These are phyloP conservation scores for Drosophila gaucha DNA, from an alignment of 2,888 invertebrate species.

Conservation along the genomic window DNA sequence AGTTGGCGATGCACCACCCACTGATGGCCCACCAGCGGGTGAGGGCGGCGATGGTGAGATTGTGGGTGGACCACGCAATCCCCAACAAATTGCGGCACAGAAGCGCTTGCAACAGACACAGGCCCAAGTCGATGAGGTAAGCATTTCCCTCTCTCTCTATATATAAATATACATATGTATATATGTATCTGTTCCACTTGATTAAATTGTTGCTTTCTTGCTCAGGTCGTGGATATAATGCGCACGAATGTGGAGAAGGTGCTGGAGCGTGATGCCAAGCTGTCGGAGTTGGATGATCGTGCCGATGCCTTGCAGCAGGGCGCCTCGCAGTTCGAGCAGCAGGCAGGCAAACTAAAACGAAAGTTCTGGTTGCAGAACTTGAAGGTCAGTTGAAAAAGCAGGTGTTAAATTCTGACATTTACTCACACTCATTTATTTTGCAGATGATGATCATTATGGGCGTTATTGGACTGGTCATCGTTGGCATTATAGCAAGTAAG, in stretches of 20 bases:
- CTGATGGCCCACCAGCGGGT: conserved; percentile 88
- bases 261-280: conserved; percentile 96
- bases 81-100: conserved; percentile 93
- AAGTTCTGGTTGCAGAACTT: conserved; percentile 99
- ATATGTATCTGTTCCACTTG: neutral
- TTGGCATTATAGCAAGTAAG: conserved; percentile 96
- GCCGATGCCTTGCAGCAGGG: conserved; percentile 97
- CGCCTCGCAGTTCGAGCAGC: conserved; percentile 98
- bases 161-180: neutral
- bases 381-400: conserved; percentile 87
- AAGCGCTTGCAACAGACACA: conserved; percentile 93
- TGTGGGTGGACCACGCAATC: conserved; percentile 94
- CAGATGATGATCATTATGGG: conserved; percentile 97
- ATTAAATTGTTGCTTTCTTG: neutral
- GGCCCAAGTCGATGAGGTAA: conserved; percentile 92
- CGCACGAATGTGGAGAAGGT: conserved; percentile 98
- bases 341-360: conserved; percentile 97
- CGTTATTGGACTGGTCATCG: conserved; percentile 91
- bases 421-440: conserved; percentile 43
- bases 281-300: conserved; percentile 97
- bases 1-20: conserved; percentile 84
- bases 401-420: neutral
- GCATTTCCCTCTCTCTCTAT: neutral
- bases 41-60: conserved; percentile 90
- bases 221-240: conserved; percentile 95